These are phyloP conservation scores for Acanthosepion lycidas DNA, from an alignment of 2,888 invertebrate genomes.

Conservation along the genomic window DNA sequence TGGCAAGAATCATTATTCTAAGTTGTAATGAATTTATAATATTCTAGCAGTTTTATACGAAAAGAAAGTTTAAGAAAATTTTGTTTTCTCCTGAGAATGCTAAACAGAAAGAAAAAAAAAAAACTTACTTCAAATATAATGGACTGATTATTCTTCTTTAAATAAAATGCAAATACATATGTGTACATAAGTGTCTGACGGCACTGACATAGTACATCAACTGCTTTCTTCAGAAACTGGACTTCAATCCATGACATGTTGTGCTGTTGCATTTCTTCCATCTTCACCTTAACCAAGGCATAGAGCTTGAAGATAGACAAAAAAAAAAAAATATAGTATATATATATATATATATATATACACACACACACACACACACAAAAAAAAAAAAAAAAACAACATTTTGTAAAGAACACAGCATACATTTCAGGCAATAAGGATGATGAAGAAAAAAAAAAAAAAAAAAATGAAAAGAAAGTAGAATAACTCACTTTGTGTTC, in stretches of 20 bases:
- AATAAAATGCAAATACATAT: slow-evolving; percentile 98
- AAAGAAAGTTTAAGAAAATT: no score
- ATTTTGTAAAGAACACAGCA: neutral
- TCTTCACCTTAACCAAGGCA: slow-evolving; percentile 95
- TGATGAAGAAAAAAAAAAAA: neutral
- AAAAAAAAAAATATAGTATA: neutral
- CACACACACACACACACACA: neutral
- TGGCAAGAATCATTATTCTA: no score
- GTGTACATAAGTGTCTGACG: slow-evolving; percentile 99
- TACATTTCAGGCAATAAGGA: neutral
- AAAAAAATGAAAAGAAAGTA: neutral
- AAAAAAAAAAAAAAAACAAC: neutral
- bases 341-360: no score
- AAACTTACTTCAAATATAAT: slow-evolving; percentile 91
- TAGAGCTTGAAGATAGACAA: slow-evolving; percentile 80
- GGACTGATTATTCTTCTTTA: slow-evolving; percentile 97
- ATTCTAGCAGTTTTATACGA: no score
- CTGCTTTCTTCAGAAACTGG: slow-evolving; percentile 96
- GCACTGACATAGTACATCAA: slow-evolving; percentile 87
- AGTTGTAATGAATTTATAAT: no score
- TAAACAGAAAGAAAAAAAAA: neutral
- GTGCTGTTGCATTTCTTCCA: slow-evolving; percentile 99
- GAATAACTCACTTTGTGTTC: slow-evolving; percentile 84
- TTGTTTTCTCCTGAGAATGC: no score
- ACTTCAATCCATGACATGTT: slow-evolving; percentile 99